phyloP scores from a whole-genome alignment of 2,797 vertebrate species.

The Poecilia gillii region DNA sequence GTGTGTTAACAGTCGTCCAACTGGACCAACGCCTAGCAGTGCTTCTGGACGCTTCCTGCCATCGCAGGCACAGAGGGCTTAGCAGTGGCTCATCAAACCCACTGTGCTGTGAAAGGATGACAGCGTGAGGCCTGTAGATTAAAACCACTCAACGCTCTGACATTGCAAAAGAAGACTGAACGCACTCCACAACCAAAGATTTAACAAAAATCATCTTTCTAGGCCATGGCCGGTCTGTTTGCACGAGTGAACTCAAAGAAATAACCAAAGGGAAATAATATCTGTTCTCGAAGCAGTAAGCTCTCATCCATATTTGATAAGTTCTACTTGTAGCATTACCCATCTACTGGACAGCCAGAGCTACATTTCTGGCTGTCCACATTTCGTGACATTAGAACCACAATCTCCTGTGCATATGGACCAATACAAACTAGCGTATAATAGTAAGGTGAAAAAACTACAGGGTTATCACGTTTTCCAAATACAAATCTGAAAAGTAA shows the following conservation, averaged over 20 bases:
- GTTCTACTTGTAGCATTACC: not conserved
- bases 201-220: conserved; percentile 72
- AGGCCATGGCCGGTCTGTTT: conserved; percentile 57
- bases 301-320: conserved; percentile 42
- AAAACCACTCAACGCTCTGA: conserved; percentile 62
- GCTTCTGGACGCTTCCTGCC: conserved; percentile 58
- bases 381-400: not conserved
- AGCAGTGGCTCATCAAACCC: conserved; percentile 71
- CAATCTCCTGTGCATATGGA: not conserved
- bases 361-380: not conserved
- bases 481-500: not conserved
- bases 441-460: not conserved
- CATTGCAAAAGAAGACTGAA: conserved; percentile 60
- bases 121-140: conserved; percentile 68
- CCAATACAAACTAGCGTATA: not conserved
- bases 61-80: conserved; percentile 51
- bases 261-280: conserved; percentile 12
- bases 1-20: conserved; percentile 54
- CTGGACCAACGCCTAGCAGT: conserved; percentile 67
- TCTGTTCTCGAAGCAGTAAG: conserved; percentile 23
- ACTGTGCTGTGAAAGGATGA: conserved; percentile 60
- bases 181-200: conserved; percentile 64
- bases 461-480: not conserved
- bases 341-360: not conserved
- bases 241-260: conserved; percentile 2